phyloP scores from a whole-genome alignment of 1,140 invertebrate genomes.

The Oedothorax gibbosus region DNA sequence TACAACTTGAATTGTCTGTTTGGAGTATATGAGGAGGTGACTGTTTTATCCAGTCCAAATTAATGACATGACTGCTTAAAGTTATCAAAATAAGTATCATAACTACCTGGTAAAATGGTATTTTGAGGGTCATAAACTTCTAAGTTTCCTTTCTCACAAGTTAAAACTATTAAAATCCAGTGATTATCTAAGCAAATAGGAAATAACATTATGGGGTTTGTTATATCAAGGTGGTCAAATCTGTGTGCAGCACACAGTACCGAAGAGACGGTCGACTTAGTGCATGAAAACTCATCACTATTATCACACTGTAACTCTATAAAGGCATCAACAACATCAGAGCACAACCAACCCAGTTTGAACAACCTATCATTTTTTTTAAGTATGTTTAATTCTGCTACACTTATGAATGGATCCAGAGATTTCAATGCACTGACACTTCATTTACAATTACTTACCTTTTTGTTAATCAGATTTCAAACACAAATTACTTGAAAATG shows the following conservation, averaged over 20 bases:
- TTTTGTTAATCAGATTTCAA: not conserved
- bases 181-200: not conserved
- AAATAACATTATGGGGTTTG: not conserved
- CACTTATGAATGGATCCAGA: not conserved
- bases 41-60: not conserved
- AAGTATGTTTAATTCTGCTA: not conserved
- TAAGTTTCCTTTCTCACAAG: not conserved
- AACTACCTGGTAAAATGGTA: not conserved
- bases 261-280: not conserved
- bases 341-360: not conserved
- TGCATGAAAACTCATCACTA: not conserved
- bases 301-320: not conserved
- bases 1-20: not conserved
- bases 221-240: not conserved
- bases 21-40: not conserved
- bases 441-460: not conserved
- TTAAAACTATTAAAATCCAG: not conserved
- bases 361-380: not conserved
- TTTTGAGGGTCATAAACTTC: not conserved
- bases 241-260: not conserved
- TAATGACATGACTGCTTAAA: not conserved
- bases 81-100: not conserved
- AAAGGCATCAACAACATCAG: not conserved
- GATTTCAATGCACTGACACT: not conserved
- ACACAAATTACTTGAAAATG: not conserved